phyloP scores from a whole-genome alignment of 64 coral and sea anemone genomes.

The Orbicella faveolata region DNA sequence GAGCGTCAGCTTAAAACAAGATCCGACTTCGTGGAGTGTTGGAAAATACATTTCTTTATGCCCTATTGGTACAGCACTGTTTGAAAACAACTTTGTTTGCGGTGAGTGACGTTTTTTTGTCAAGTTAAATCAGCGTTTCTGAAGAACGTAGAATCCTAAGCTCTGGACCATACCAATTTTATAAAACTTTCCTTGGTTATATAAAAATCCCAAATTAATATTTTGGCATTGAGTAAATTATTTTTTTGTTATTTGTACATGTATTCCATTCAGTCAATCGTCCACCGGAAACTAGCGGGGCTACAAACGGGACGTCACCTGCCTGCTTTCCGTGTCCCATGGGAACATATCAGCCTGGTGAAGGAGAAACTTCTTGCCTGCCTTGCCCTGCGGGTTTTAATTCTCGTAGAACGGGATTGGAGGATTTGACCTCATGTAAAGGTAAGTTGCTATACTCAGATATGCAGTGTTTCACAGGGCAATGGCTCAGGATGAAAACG shows the following conservation, averaged over 20 bases:
- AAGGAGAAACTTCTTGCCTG: conserved; percentile 21
- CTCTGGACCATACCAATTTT: no score
- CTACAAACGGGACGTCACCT: not conserved
- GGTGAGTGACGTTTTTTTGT: not conserved
- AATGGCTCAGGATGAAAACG: not conserved
- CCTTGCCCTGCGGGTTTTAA: conserved; percentile 33
- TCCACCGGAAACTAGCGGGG: conserved; percentile 25
- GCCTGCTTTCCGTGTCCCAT: conserved; percentile 36
- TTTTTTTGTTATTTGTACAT: no score
- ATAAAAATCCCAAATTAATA: no score
- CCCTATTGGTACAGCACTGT: not conserved
- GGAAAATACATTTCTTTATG: conserved; percentile 17
- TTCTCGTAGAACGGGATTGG: conserved; percentile 1
- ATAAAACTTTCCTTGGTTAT: no score
- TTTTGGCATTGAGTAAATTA: no score
- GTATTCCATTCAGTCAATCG: conserved; percentile 18
- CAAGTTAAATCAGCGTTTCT: not conserved
- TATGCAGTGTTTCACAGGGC: not conserved
- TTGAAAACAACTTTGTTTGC: conserved; percentile 29
- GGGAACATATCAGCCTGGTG: conserved; percentile 29
- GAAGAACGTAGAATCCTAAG: no score
- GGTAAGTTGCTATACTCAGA: not conserved
- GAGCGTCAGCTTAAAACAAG: not conserved
- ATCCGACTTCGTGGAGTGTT: not conserved
- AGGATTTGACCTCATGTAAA: conserved; percentile 15